Evolutionary conservation across 2,797 vertebrate species (phyloP).

Genomic region (Periophthalmus magnuspinnatus): DNA sequence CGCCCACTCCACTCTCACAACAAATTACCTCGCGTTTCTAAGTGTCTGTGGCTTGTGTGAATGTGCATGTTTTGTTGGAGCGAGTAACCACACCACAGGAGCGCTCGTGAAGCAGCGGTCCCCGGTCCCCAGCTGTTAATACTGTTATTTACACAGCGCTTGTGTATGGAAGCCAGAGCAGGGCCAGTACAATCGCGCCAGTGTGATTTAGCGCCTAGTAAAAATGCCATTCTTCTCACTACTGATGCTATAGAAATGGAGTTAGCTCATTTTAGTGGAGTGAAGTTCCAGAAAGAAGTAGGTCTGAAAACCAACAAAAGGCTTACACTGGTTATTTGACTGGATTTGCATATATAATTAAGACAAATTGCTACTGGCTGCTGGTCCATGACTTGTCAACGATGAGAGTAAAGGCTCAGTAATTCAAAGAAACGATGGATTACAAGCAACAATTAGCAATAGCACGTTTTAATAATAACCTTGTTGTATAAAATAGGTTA

Average conservation of each 20-base stretch:
- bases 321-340: too few relatives aligned
- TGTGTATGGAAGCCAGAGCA: slow-evolving; percentile 11
- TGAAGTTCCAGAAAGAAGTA: background rate
- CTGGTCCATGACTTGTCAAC: background rate
- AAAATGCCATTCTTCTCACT: slow-evolving; percentile 34
- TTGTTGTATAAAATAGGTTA: too few relatives aligned
- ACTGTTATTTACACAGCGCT: slow-evolving; percentile 32
- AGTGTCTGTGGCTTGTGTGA: background rate
- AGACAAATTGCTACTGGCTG: background rate
- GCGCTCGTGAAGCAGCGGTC: slow-evolving; percentile 44
- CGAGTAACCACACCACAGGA: slow-evolving; percentile 44
- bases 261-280: background rate
- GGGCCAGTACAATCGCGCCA: slow-evolving; percentile 16
- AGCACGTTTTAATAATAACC: too few relatives aligned
- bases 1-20: background rate
- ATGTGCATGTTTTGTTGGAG: slow-evolving; percentile 9
- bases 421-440: too few relatives aligned
- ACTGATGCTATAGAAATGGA: background rate
- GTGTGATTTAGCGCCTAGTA: slow-evolving; percentile 20
- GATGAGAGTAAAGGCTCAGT: too few relatives aligned
- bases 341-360: too few relatives aligned
- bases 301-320: too few relatives aligned
- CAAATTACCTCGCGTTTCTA: background rate
- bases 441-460: too few relatives aligned
- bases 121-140: slow-evolving; percentile 45